phyloP scores from a whole-genome alignment of 2,113 vertebrate species.

The Ptilonorhynchus violaceus region DNA sequence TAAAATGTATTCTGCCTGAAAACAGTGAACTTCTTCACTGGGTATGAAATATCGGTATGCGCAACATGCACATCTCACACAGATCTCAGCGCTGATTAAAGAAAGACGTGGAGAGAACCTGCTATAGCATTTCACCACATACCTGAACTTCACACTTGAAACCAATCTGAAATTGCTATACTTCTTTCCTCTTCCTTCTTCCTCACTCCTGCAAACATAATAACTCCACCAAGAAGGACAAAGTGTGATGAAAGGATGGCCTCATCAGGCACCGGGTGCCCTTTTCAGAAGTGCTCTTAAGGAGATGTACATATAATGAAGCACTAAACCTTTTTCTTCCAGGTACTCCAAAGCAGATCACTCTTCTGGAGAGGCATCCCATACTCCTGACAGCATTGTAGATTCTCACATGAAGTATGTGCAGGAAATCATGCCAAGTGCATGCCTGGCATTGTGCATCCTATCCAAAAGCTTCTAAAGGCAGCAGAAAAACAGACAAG shows the following conservation, averaged over 20 bases:
- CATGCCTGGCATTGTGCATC: not conserved
- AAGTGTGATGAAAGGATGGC: not conserved
- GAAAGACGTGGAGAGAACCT: not conserved
- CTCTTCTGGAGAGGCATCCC: not conserved
- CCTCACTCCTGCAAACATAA: not conserved
- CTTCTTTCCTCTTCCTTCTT: not conserved
- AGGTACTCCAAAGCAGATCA: not conserved
- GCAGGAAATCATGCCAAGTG: not conserved
- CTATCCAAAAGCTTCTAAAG: not conserved
- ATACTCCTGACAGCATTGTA: not conserved
- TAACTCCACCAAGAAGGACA: not conserved
- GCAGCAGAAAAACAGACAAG: not conserved
- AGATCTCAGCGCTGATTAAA: not conserved
- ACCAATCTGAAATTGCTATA: not conserved
- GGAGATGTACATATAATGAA: not conserved
- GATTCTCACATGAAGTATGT: not conserved
- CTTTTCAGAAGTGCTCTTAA: not conserved
- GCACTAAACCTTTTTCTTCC: not conserved
- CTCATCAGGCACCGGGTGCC: not conserved
- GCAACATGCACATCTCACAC: not conserved
- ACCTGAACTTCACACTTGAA: not conserved
- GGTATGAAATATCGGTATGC: not conserved
- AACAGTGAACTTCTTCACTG: not conserved
- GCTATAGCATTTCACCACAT: not conserved
- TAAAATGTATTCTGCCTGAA: not conserved